A percentile compares a stretch with the other conserved stretches of the same genome.
These are phyloP conservation scores for Pristionchus mayeri DNA, from an alignment of 2,888 invertebrate genomes.

Conservation along the genomic window DNA sequence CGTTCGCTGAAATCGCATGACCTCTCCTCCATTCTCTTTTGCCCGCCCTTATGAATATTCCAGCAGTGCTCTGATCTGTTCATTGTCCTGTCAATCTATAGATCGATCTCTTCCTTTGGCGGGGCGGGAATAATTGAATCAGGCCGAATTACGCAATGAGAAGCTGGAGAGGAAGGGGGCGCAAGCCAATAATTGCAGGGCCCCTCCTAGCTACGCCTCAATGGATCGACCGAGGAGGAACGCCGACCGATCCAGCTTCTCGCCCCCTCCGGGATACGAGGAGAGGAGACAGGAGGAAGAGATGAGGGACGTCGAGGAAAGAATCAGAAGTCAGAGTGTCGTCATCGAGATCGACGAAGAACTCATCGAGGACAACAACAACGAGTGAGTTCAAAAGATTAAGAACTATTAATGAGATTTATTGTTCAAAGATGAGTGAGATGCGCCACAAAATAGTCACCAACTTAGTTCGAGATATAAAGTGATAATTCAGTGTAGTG, in stretches of 20 bases:
- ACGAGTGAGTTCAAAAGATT: not conserved
- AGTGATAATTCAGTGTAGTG: no score
- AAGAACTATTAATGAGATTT: no score
- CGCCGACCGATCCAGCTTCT: not conserved
- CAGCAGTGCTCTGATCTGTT: not conserved
- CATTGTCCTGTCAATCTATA: constrained; percentile 31
- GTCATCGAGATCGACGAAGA: constrained; percentile 46
- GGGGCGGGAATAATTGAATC: constrained; percentile 21
- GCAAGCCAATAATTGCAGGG: not conserved
- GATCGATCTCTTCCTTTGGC: constrained; percentile 24
- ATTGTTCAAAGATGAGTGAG: no score
- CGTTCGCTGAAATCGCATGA: not conserved
- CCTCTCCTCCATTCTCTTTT: not conserved
- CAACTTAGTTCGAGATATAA: no score
- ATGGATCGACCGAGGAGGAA: constrained; percentile 18
- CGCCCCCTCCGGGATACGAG: constrained; percentile 41
- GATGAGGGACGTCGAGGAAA: not conserved
- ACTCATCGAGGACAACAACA: constrained; percentile 36
- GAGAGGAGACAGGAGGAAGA: not conserved
- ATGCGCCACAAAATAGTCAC: no score
- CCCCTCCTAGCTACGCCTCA: constrained; percentile 28
- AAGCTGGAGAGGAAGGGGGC: not conserved
- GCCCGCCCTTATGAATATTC: constrained; percentile 22
- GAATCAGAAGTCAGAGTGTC: not conserved
- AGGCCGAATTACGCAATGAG: constrained; percentile 3